Conservation (phyloP, 1,140 invertebrate species). For the Lutraria rhynchaena region DNA sequence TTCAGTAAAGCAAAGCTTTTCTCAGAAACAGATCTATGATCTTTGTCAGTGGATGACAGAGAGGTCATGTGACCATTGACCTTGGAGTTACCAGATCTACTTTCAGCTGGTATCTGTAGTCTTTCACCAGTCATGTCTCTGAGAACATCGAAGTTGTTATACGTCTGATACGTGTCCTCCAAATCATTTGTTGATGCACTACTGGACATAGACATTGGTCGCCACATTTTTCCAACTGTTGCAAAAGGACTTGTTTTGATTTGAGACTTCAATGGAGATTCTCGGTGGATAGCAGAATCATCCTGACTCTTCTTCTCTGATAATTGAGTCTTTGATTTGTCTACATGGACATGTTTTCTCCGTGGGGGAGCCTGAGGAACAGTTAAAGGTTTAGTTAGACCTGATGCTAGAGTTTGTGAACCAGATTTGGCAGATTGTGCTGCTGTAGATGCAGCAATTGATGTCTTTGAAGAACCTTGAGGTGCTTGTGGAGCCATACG, state of each 20-base stretch:
- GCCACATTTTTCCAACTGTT: slow-evolving; percentile 66
- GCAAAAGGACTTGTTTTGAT: slow-evolving; percentile 63
- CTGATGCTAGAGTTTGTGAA: slow-evolving; percentile 10
- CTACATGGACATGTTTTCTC: slow-evolving; percentile 7
- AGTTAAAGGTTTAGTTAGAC: slow-evolving; percentile 43
- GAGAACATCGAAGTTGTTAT: slow-evolving; percentile 66
- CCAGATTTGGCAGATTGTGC: slow-evolving; percentile 24
- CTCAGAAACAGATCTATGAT: slow-evolving; percentile 62
- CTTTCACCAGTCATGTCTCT: slow-evolving; percentile 60
- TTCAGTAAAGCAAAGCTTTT: slow-evolving; percentile 71
- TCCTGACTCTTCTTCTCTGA: slow-evolving; percentile 49
- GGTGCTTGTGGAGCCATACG: slow-evolving; percentile 45
- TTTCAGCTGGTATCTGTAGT: slow-evolving; percentile 1
- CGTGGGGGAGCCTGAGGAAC: slow-evolving; percentile 45
- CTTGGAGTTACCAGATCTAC: not conserved
- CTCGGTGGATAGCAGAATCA: slow-evolving; percentile 31
- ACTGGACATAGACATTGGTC: slow-evolving; percentile 66
- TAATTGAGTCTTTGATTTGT: slow-evolving; percentile 12
- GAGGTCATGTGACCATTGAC: slow-evolving; percentile 29
- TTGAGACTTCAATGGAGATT: slow-evolving; percentile 29
- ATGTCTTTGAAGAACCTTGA: slow-evolving; percentile 1
- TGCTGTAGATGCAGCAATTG: slow-evolving; percentile 18
- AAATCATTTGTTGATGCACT: slow-evolving; percentile 47
- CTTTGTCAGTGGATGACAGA: not conserved
- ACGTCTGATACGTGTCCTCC: slow-evolving; percentile 55